A percentile compares a stretch with the other conserved stretches of the same genome.
These are phyloP conservation scores for Sebastes fasciatus DNA, from an alignment of 2,113 vertebrate genomes.

Conservation along the genomic window DNA sequence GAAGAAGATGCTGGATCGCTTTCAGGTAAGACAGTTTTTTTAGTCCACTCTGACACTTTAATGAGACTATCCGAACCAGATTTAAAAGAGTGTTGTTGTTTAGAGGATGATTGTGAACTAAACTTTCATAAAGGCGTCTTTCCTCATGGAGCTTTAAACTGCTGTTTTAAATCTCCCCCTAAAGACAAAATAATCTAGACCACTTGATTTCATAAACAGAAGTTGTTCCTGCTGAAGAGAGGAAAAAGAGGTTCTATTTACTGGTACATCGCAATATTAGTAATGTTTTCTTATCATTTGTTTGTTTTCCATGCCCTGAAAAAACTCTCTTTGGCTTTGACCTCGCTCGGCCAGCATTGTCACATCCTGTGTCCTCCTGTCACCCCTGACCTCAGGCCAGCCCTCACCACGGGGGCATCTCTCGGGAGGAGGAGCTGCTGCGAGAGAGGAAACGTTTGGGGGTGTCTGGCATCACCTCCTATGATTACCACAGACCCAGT, in stretches of 20 bases:
- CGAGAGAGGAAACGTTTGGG: conserved; percentile 94
- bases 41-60: background rate
- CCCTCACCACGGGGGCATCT: conserved; percentile 92
- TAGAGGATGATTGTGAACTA: background rate
- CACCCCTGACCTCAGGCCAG: conserved; percentile 86
- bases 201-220: background rate
- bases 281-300: conserved; percentile 8
- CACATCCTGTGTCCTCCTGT: conserved; percentile 36
- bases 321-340: conserved; percentile 41
- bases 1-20: conserved; percentile 95
- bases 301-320: conserved; percentile 32
- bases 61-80: background rate
- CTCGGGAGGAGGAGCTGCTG: conserved; percentile 94
- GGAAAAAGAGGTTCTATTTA: background rate
- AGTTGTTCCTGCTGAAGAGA: background rate
- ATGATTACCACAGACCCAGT: conserved; percentile 92
- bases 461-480: conserved; percentile 95
- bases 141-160: background rate
- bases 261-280: background rate
- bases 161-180: conserved; percentile 8
- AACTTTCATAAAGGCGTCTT: background rate
- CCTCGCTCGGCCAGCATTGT: conserved; percentile 18
- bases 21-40: conserved; percentile 85
- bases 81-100: background rate
- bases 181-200: conserved; percentile 4